Evolutionary conservation across 2,888 invertebrate species (phyloP), one percentile per base, ranked within the genome.

Genomic region (Rhingia campestris): DNA sequence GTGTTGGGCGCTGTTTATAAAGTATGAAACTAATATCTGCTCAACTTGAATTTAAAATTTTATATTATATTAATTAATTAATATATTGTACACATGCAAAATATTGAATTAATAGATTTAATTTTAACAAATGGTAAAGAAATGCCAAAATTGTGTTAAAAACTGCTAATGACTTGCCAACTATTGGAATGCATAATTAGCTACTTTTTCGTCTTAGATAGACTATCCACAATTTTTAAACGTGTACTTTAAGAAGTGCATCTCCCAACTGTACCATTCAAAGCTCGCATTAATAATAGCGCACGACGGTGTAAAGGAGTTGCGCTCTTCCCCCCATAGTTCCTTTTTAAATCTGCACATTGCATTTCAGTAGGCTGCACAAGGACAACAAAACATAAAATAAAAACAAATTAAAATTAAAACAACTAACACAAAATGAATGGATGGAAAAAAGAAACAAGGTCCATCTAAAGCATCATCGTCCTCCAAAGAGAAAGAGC

Each of bases 391-490:
- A 70, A 69, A 45, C 53, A 69, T 58, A 64, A 74, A 53, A 74
- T 53, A 58, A 79, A 67, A 74, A 84, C 59, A 84, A 80, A 80
- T 84, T 80, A 84, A 84, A 61, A 80, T 79, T 73, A 79, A 79
- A 84, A 79, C 49, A 82, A 73, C 66, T 70, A 81, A 81, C 72
- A 61, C 35, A 66, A 74, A 6, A 69, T 69, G 54, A 82, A 67
- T 76, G 54, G 77, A 67, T 76, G 39, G 14, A 73, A 56, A 51
- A 64, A 45, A 32, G 66, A 81, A 76, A 64, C 56, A 80, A 69
- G 39, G 69, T 79, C 74, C 69, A 64, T 30, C 64, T 47, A 70
- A 70, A 80, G 58, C 58, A 58, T 12, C 82, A 80, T 33, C 82
- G 73, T 73, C 63, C 72, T 45, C 53, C 56, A 70, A 80, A 75